Evolutionary conservation across 2,888 invertebrate species (phyloP).

Genomic region (Galerucella calmariensis): DNA sequence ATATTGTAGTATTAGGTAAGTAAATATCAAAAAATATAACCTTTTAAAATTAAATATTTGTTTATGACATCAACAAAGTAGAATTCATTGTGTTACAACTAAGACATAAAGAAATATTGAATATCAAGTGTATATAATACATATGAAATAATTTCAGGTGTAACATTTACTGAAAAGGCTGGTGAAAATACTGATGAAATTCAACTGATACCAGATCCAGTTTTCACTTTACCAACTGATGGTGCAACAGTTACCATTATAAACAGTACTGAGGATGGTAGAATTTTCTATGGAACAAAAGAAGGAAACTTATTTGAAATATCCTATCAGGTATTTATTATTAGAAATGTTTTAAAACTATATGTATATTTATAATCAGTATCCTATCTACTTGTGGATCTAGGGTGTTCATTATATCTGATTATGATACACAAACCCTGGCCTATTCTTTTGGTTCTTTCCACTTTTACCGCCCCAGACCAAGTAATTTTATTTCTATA

Average conservation of each 20-base stretch:
- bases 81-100: too few relatives aligned
- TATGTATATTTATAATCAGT: neutral
- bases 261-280: slow-evolving; percentile 81
- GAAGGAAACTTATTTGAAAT: slow-evolving; percentile 97
- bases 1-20: slow-evolving; percentile 85
- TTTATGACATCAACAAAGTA: too few relatives aligned
- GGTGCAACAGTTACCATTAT: slow-evolving; percentile 86
- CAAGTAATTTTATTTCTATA: too few relatives aligned
- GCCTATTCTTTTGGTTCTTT: neutral
- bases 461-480: neutral
- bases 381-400: too few relatives aligned
- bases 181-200: slow-evolving; percentile 76
- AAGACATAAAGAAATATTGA: too few relatives aligned
- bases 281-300: slow-evolving; percentile 94
- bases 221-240: slow-evolving; percentile 92
- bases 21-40: neutral
- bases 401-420: too few relatives aligned
- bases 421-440: too few relatives aligned
- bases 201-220: slow-evolving; percentile 93
- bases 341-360: neutral
- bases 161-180: slow-evolving; percentile 69
- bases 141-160: slow-evolving; percentile 68
- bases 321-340: slow-evolving; percentile 79
- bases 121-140: neutral
- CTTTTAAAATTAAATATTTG: too few relatives aligned